phyloP scores from a whole-genome alignment of 2,113 vertebrate genomes.

The pig (Sus scrofa) region DNA sequence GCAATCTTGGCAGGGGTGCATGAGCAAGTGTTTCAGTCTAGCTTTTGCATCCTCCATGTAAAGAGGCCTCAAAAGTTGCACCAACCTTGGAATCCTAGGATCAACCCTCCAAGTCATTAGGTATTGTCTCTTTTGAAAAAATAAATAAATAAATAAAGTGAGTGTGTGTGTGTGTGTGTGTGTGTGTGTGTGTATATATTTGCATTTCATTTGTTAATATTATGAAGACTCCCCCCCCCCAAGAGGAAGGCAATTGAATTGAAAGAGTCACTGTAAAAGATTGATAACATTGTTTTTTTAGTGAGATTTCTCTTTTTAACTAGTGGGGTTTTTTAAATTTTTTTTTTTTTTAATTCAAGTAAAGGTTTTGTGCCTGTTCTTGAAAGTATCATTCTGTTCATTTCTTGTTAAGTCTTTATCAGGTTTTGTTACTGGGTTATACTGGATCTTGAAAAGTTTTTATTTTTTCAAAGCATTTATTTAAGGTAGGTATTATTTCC shows the following conservation, averaged over 20 bases:
- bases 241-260: too few relatives aligned
- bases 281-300: too few relatives aligned
- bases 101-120: not conserved
- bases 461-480: not conserved
- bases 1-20: not conserved
- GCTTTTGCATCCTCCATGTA: not conserved
- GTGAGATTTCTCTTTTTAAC: too few relatives aligned
- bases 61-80: not conserved
- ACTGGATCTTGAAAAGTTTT: not conserved
- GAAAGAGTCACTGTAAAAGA: too few relatives aligned
- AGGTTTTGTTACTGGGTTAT: not conserved
- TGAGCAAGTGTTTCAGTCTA: not conserved
- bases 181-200: too few relatives aligned
- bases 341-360: not conserved
- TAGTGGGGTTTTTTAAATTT: too few relatives aligned
- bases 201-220: conserved; percentile 5
- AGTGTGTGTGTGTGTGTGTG: too few relatives aligned
- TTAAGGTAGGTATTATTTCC: conserved; percentile 1
- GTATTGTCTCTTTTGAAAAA: not conserved
- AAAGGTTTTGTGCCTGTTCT: not conserved
- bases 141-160: not conserved
- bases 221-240: not conserved
- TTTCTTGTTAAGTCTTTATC: not conserved
- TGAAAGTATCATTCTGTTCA: not conserved
- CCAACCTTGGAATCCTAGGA: not conserved